Base-by-base conservation (phyloP, 1,140 invertebrate genomes). In the Maniola jurtina region DNA sequence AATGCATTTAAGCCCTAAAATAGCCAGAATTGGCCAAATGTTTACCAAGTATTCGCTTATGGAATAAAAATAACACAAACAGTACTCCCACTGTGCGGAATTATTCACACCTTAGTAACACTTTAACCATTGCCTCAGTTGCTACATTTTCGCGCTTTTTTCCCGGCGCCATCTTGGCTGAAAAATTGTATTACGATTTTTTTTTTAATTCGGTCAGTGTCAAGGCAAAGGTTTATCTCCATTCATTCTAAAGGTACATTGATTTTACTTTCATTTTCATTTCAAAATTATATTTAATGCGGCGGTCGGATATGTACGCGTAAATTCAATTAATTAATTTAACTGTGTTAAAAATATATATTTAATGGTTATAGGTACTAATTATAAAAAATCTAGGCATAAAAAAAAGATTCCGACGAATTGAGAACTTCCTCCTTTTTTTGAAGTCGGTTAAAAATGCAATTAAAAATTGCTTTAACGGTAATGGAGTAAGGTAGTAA, bases 31-130 rank as follows among this genome's bases (percentile, higher is more conserved):
- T 50, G 25, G 25, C 35, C 54, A 61, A 45, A 45, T 66, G 64
- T 66, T 66, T 61, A 59, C 48, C 34, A 34, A 35, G 34, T 47
- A 66, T 61, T 66, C 58, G 58, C 38, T 66, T 66, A 66, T 61
- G 71, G 76, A 78, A 78, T 82, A 75, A 83, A 89, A 87, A 89
- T 89, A 89, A 89, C 80, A 71, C 74, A 76, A 78, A 80, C 71
- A 79, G 72, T 78, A 75, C 81, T 74, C 66, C 70, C 61, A 74
- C 62, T 70, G 73, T 79, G 72, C 72, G 75, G 72, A 74, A 79
- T 83, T 73, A 72, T 83, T 84, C 76, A 77, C 84, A 85, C 86
- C 84, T 86, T 80, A 81, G 75, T 73, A 71, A 61, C 56, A 36
- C 60, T 60, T 68, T 61, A 52, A 66, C 71, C 71, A 68, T 77